Evolutionary conservation across 2,797 vertebrate species (phyloP), one percentile per base, ranked within the genome.

Genomic region (Serranus cabrilla): DNA sequence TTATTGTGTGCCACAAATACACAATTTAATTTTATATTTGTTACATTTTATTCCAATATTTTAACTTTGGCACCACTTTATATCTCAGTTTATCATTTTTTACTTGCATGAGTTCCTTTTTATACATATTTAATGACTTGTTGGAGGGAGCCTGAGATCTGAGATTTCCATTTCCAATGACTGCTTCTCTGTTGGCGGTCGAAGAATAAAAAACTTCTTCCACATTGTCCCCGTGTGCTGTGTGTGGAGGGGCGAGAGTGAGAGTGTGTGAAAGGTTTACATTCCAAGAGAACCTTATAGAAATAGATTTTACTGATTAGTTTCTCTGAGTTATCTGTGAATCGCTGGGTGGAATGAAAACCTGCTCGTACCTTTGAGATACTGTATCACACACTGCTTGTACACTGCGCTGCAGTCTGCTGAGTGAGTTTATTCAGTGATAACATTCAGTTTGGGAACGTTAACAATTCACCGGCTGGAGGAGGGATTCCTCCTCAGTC

Each of bases 271-370:
- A 7, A 7, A 21, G 10, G 58, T 31, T 58, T n/a, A 57, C 45
- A 79, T 79, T 79, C 76, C 72, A 46, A 7, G 31, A 47, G 25
- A 73, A 80, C 21, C 11, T 34, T 12, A 37, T 2, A 7, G 17
- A 49, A 64, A 37, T 8, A 16, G 76, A 76, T 85, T 58, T 62
- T 2, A 20, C 46, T 43, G 76, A 78, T 82, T 46, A n/a, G 42
- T 54, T 71, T 74, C 43, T 51, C 40, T 65, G 17, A 42, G 60
- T 6, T 63, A 54, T 66, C 54, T 20, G 17, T 25, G 23, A 63
- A 25, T 81, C 11, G 0, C 1, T 56, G 43, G 6, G 9, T 43
- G 78, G 16, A 46, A 42, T 25, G 55, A 71, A 64, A 61, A 57
- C 31, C 16, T 43, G 31, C 51, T 59, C 54, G 40, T 42, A 45